Percentiles rank a stretch among this genome's conserved stretches.
Evolutionary conservation across 2,113 vertebrate genomes (phyloP).

Genomic region (Chamaea fasciata): DNA sequence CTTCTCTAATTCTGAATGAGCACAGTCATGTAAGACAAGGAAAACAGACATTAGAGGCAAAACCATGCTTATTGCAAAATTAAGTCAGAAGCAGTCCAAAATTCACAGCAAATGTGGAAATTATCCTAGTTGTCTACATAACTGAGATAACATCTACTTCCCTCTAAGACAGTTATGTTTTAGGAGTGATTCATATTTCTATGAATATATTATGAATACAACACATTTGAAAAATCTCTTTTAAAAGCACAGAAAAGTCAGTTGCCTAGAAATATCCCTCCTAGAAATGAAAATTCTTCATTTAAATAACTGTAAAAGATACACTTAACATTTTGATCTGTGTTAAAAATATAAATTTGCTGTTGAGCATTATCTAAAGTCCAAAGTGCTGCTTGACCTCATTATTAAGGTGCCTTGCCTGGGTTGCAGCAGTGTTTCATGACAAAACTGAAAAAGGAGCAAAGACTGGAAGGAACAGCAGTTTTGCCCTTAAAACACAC

Average conservation of each 20-base stretch:
- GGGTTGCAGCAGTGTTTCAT: neutral
- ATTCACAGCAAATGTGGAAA: neutral
- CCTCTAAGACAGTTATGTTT: neutral
- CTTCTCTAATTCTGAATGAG: neutral
- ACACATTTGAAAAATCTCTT: neutral
- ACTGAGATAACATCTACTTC: neutral
- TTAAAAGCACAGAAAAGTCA: neutral
- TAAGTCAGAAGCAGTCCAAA: neutral
- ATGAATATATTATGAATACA: neutral
- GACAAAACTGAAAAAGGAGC: neutral
- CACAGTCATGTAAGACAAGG: neutral
- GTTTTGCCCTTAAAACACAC: neutral
- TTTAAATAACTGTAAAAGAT: neutral
- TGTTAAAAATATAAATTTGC: neutral
- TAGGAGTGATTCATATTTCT: neutral
- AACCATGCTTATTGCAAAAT: neutral
- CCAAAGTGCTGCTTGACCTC: neutral
- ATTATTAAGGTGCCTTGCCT: neutral
- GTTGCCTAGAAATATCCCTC: neutral
- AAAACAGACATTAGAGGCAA: neutral
- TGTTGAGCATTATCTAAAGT: neutral
- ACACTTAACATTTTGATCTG: neutral
- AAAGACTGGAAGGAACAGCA: neutral
- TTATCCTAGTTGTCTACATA: neutral
- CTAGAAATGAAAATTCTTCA: neutral